Conservation (phyloP, 2,113 vertebrate species). For the Macaca mulatta region DNA sequence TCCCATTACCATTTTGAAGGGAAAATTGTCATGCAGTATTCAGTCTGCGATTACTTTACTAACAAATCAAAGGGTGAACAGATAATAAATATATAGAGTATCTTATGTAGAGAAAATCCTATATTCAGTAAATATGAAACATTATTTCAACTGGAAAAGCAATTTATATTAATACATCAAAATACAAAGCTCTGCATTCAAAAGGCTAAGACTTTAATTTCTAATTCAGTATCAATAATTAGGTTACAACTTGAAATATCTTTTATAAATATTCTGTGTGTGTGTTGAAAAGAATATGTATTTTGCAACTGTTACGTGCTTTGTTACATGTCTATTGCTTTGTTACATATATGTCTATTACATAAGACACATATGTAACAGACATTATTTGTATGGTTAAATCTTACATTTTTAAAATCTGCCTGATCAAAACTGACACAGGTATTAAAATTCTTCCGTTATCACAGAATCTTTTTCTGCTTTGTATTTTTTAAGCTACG, state of each 20-base stretch:
- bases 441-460: not conserved
- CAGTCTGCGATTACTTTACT: not conserved
- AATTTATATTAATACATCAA: not conserved
- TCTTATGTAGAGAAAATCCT: not conserved
- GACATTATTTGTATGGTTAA: not conserved
- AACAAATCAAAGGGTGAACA: not conserved
- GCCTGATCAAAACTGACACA: not conserved
- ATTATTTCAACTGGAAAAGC: conserved; percentile 29
- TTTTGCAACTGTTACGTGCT: not conserved
- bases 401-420: not conserved
- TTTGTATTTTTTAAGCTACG: not conserved
- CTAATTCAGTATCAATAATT: not conserved
- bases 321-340: not conserved
- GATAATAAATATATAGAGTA: not conserved
- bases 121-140: not conserved
- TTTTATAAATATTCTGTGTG: conserved; percentile 11
- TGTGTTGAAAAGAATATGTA: not conserved
- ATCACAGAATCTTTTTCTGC: not conserved
- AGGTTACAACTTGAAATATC: not conserved
- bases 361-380: not conserved
- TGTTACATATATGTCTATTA: not conserved
- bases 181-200: not conserved
- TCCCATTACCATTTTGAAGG: not conserved
- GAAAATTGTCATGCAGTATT: not conserved
- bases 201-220: conserved; percentile 26